Conservation (phyloP, 2,113 vertebrate species). For the Puntigrus tetrazona region DNA sequence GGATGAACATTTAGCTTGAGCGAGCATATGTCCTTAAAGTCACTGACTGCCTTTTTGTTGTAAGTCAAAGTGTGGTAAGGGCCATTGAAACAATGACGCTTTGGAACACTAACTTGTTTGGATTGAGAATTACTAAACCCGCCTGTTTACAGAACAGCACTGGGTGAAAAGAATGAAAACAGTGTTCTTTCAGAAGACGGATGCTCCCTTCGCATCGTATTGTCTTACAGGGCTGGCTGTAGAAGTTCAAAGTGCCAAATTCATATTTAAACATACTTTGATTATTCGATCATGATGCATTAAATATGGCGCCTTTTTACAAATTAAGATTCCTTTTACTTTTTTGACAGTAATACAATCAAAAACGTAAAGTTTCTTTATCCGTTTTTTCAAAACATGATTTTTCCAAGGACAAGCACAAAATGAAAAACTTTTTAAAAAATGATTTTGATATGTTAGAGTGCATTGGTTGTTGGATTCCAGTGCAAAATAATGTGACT, state of each 20-base stretch:
- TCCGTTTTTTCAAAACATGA: not conserved
- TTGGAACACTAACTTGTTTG: slow-evolving; percentile 75
- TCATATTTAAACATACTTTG: not conserved
- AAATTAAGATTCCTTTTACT: not conserved
- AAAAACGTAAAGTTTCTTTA: not conserved
- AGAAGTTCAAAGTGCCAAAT: not conserved
- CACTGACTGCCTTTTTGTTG: slow-evolving; percentile 65
- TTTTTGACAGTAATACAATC: not conserved
- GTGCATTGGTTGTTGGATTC: not conserved
- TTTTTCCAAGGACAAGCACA: not conserved
- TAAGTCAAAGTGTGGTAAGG: slow-evolving; percentile 44
- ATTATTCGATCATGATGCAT: not conserved
- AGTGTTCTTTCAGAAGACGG: slow-evolving; percentile 57
- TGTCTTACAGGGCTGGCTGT: not conserved
- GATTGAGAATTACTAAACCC: slow-evolving; percentile 63
- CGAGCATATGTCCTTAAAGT: slow-evolving; percentile 71
- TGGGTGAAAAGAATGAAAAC: slow-evolving; percentile 57
- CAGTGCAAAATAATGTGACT: not conserved
- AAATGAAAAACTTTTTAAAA: not conserved
- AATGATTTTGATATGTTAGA: not conserved
- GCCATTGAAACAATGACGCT: slow-evolving; percentile 74
- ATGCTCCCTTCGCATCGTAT: not conserved
- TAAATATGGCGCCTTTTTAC: not conserved
- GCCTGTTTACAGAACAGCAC: slow-evolving; percentile 63
- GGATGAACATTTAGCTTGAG: slow-evolving; percentile 78